A percentile compares a stretch with the other conserved stretches of the same genome.
phyloP scores from a whole-genome alignment of 2,113 vertebrate genomes.

The Theristicus caerulescens region DNA sequence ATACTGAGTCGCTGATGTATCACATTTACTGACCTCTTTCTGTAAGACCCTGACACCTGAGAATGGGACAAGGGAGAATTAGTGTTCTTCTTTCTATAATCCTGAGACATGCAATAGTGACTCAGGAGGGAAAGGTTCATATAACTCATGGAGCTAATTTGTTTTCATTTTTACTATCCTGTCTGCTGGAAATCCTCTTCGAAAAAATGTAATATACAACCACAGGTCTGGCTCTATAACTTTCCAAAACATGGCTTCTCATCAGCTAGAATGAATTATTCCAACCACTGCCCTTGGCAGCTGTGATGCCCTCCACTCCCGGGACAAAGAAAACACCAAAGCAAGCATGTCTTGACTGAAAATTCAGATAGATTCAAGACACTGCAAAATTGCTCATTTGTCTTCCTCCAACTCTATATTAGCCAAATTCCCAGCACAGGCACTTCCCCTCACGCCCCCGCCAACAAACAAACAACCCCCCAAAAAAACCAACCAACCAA shows the following conservation, averaged over 20 bases:
- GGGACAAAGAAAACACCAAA: background rate
- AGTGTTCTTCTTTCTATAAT: background rate
- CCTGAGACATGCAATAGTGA: background rate
- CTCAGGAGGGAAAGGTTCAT: background rate
- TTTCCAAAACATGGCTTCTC: background rate
- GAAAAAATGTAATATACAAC: background rate
- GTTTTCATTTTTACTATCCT: background rate
- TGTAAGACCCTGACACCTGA: background rate
- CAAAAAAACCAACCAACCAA: too few species aligned
- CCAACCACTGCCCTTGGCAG: background rate
- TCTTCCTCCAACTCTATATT: background rate
- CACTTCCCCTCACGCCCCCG: fast-evolving
- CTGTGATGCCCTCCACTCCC: background rate
- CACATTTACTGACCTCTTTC: background rate
- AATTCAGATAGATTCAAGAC: background rate
- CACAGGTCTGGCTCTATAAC: background rate
- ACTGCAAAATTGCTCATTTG: fast-evolving
- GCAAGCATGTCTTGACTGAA: background rate
- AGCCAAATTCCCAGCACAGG: background rate
- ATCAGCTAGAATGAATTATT: background rate
- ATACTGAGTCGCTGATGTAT: background rate
- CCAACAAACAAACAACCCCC: too few species aligned
- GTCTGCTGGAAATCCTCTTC: background rate
- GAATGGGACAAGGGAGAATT: background rate
- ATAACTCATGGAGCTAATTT: background rate